Evolutionary conservation across 64 coral and sea anemone genomes (phyloP), one percentile per base, ranked within the genome.

Genomic region (Stichodactyla helianthus): DNA sequence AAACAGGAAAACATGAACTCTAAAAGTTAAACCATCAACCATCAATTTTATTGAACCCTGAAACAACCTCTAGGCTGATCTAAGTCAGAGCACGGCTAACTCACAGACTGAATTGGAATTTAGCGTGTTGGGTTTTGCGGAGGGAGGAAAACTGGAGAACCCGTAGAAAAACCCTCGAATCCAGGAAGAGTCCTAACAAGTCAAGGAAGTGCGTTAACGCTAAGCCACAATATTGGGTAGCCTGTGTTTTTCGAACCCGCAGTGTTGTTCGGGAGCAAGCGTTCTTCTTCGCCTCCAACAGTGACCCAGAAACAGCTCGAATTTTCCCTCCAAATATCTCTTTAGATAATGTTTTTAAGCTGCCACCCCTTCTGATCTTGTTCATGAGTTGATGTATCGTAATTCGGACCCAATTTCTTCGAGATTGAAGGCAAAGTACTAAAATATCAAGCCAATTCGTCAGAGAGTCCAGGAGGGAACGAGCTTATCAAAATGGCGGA

Each of bases 221-320:
- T 20, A 65, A 22, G 22, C 19, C 19, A 5, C 56, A 16, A 1
- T 35, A 50, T 52, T 81, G 78, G 78, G 78, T 20, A 52, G 7
- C 78, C 78, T 81, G 78, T 81, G 78, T 81, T 81, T 81, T 81
- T 81, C 14, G 2, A 81, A 53, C 20, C 52, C 78, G 78, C 35
- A 52, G 50, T 54, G 78, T 20, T 53, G 7, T 81, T 54, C 12
- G 78, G 35, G 50, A 52, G 2, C 22, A 27, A 74, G 68, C 83
- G 52, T 63, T 26, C 50, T 84, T 84, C 83, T 84, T 84, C 78
- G 78, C 78, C 78, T 81, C 78, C 78, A 81, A 12, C 78, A 81
- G 78, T 8, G 78, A 51, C 78, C 78, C 52, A 74, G 25, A 12
- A 74, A 23, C 10, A 9, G 10, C 10, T 74, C 22, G 23, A 13